Base-by-base conservation (phyloP, 2,797 vertebrate species). In the Psittacula echo region DNA sequence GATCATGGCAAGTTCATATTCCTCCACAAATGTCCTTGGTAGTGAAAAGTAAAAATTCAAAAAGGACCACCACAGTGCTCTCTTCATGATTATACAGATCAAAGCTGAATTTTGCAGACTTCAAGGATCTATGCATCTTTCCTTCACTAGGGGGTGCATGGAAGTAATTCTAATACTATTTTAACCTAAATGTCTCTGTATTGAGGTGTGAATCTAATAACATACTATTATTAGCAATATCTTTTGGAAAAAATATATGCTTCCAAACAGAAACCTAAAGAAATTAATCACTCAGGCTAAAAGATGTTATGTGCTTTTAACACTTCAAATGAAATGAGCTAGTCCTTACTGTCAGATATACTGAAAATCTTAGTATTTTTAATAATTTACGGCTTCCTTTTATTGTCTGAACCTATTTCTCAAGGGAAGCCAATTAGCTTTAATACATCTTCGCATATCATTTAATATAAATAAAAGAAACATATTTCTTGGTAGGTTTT, bases 281-380 rank as follows among this genome's bases (percentile, higher is more conserved):
- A 78, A 74, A 86, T 92, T 67, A 93, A 89, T 89, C 84, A 92
- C 51, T 45, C 66, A 44, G 47, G n/a, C 53, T 96, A 88, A 94
- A 92, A 94, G 67, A 45, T 82, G 26, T 80, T 66, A 53, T 3
- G 29, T 58, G 64, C 61, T 94, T 93, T 87, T 92, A 89, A 80
- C 87, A 78, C 60, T 51, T 67, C 71, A 90, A 72, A 93, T 89
- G 9, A 96, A 92, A 62, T 51, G 53, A 82, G 60, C 58, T 75
- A 10, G 44, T 81, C 37, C 53, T 77, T 32, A 41, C 54, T 86
- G n/a, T 86, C 67, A 89, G 67, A 91, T 83, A 76, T 89, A 48
- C 48, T 82, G 54, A 79, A 87, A 89, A 58, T 19, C 86, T 92
- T 89, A 65, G 65, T 91, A n/a, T 91, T 89, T 88, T 62, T 94